phyloP scores from a whole-genome alignment of 2,113 vertebrate genomes.

The Pollachius pollachius region DNA sequence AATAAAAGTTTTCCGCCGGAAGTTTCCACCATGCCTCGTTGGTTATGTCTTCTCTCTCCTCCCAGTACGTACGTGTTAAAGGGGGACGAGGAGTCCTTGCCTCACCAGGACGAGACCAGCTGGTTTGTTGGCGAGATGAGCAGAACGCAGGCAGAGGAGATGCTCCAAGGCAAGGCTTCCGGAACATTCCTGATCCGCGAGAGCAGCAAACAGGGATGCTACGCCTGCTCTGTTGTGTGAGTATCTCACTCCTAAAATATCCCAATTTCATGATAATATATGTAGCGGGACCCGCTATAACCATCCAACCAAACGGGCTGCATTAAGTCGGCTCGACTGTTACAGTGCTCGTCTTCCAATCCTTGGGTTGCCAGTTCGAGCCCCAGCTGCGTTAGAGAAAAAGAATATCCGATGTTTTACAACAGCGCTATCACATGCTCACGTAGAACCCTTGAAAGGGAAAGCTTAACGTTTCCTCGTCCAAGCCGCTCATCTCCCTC shows the following conservation, averaged over 20 bases:
- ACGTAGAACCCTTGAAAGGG: too few species aligned
- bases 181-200: slow-evolving; percentile 96
- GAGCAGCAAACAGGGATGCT: slow-evolving; percentile 94
- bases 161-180: slow-evolving; percentile 87
- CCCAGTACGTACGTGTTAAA: slow-evolving; percentile 85
- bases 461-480: too few species aligned
- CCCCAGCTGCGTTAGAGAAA: too few species aligned
- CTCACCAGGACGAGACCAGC: slow-evolving; percentile 90
- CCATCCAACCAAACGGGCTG: too few species aligned
- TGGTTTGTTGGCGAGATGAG: slow-evolving; percentile 97
- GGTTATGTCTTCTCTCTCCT: slow-evolving; percentile 14
- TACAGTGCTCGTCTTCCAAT: too few species aligned
- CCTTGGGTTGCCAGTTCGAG: too few species aligned
- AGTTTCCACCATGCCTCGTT: neutral
- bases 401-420: too few species aligned
- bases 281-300: neutral
- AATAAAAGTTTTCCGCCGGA: neutral
- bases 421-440: too few species aligned
- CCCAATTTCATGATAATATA: too few species aligned
- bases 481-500: neutral
- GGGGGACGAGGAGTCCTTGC: slow-evolving; percentile 86
- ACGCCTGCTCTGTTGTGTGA: slow-evolving; percentile 98
- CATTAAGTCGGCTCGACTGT: too few species aligned
- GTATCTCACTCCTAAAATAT: slow-evolving; percentile 49
- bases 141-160: slow-evolving; percentile 89